These are phyloP conservation scores for Argya squamiceps DNA, from an alignment of 2,797 vertebrate genomes.

Conservation along the genomic window DNA sequence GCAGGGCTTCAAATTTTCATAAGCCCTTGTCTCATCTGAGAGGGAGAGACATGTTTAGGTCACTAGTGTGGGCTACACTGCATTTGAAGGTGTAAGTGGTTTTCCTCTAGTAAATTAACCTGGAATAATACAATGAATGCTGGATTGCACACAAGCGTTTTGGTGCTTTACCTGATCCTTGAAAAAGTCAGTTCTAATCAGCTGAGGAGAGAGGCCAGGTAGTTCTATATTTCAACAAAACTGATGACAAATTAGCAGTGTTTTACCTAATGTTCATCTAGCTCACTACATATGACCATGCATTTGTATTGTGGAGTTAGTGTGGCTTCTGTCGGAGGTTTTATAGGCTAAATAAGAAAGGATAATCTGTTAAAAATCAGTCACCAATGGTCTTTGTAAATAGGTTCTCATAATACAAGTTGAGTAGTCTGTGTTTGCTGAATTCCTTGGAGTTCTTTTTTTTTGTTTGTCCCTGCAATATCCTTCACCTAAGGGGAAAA, in stretches of 20 bases:
- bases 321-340: neutral
- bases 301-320: neutral
- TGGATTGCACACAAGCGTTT: neutral
- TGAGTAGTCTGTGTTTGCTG: rapidly evolving
- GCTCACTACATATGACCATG: neutral
- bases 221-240: neutral
- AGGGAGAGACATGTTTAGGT: neutral
- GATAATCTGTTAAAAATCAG: neutral
- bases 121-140: neutral
- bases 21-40: neutral
- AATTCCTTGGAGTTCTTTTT: neutral
- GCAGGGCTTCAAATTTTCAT: neutral
- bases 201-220: neutral
- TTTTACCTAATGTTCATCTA: neutral
- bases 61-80: neutral
- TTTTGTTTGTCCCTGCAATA: neutral
- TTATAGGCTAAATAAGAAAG: neutral
- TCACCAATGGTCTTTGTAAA: neutral
- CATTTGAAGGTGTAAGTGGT: neutral
- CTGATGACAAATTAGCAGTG: neutral
- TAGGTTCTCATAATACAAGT: neutral
- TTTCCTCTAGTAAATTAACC: neutral
- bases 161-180: neutral
- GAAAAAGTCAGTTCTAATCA: neutral
- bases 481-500: neutral